Percentiles rank a stretch among this genome's conserved stretches.
phyloP scores from a whole-genome alignment of 2,888 invertebrate genomes.

The Crossocerus cetratus region DNA sequence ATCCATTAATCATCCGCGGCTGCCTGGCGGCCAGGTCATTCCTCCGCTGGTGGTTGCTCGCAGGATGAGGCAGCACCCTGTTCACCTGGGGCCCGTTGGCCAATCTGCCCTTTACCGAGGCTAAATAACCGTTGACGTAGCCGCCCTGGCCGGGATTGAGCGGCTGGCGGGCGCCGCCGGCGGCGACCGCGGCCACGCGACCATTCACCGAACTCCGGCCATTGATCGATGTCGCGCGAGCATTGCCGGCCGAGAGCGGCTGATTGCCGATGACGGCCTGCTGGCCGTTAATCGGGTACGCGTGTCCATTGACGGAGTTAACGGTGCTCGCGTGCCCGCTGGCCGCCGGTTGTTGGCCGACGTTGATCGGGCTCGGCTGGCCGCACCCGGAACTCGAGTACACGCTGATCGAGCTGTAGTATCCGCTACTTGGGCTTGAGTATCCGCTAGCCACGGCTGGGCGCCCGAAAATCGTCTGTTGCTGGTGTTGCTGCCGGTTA shows the following conservation, averaged over 20 bases:
- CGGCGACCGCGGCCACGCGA: not conserved
- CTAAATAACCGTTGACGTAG: constrained; percentile 5
- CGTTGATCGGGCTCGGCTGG: constrained; percentile 14
- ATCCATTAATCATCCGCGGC: constrained; percentile 2
- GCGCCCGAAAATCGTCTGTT: constrained; percentile 16
- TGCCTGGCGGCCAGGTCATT: constrained; percentile 9
- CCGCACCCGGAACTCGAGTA: constrained; percentile 9
- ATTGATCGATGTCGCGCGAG: constrained; percentile 23
- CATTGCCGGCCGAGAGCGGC: constrained; percentile 1
- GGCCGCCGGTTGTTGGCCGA: constrained; percentile 13
- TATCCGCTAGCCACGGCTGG: constrained; percentile 3
- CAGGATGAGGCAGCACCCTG: constrained; percentile 16
- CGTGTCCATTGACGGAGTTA: constrained; percentile 27
- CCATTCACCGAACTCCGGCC: constrained; percentile 6
- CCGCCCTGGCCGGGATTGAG: not conserved
- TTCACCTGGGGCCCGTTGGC: constrained; percentile 5
- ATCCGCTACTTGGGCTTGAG: constrained; percentile 1
- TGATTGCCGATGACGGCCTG: not conserved
- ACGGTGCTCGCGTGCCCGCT: constrained; percentile 4
- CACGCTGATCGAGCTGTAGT: constrained; percentile 11
- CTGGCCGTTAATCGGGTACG: constrained; percentile 7
- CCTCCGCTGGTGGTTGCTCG: not conserved
- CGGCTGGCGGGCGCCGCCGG: not conserved
- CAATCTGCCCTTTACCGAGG: constrained; percentile 15
- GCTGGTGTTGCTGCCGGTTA: constrained; percentile 10